phyloP scores from a whole-genome alignment of 53 echinoderm and acorn worm species.

The Apostichopus leukothele region DNA sequence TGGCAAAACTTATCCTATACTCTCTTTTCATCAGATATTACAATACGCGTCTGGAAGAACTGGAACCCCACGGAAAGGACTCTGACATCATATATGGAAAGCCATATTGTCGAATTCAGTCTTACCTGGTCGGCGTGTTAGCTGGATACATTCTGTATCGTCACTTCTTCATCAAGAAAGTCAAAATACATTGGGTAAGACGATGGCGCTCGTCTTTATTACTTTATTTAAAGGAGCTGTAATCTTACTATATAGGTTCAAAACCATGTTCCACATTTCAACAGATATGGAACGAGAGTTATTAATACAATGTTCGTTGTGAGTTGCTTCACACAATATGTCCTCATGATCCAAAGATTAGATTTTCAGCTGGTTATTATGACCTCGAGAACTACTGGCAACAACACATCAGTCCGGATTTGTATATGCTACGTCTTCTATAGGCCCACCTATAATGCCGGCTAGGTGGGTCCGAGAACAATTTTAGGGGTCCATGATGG shows the following conservation, averaged over 20 bases:
- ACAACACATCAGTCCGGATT: no score
- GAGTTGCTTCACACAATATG: neutral
- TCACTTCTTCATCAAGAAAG: neutral
- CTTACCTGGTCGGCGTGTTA: conserved; percentile 45
- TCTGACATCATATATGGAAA: conserved; percentile 40
- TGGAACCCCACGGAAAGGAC: neutral
- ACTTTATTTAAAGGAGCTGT: neutral
- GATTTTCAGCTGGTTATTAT: neutral
- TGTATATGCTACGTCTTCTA: no score
- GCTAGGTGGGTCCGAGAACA: no score
- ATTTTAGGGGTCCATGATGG: no score
- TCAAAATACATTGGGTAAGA: conserved; percentile 28
- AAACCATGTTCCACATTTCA: neutral
- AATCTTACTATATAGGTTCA: neutral
- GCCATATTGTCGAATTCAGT: conserved; percentile 48
- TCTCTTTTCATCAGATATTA: neutral
- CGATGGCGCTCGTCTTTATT: neutral
- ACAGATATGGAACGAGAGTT: neutral
- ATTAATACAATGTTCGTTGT: neutral
- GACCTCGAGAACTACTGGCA: no score
- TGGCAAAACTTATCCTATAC: no score
- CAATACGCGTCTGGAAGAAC: neutral
- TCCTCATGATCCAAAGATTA: neutral
- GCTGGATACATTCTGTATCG: conserved; percentile 28
- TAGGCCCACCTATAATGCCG: no score